Evolutionary conservation across 2,797 vertebrate species (phyloP).

Genomic region (Neosilurus hyrtlii): DNA sequence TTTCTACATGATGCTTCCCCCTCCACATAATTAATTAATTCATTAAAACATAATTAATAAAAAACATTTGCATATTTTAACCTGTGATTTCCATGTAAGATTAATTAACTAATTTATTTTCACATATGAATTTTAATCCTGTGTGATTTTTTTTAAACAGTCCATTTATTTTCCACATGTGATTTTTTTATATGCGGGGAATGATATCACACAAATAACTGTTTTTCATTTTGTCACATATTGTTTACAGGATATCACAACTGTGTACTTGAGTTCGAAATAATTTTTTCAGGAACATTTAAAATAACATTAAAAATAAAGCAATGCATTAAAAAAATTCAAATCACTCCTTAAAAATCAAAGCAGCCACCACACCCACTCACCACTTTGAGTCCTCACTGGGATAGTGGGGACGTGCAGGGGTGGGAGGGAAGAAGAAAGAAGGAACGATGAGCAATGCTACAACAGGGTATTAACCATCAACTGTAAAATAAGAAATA

Average conservation of each 20-base stretch:
- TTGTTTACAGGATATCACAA: neutral
- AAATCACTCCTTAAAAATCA: neutral
- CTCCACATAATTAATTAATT: too few relatives aligned
- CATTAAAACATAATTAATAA: too few relatives aligned
- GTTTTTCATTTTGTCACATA: neutral
- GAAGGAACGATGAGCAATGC: neutral
- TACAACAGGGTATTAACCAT: neutral
- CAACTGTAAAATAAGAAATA: too few relatives aligned
- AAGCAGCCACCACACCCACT: slow-evolving; percentile 9
- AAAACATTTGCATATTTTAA: neutral
- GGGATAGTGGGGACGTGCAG: slow-evolving; percentile 24
- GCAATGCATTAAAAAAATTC: neutral
- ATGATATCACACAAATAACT: neutral
- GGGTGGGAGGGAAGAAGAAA: slow-evolving; percentile 13
- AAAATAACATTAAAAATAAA: neutral
- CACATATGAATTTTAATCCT: too few relatives aligned
- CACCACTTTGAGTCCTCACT: slow-evolving; percentile 61
- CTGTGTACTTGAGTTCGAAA: neutral
- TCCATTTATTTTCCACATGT: neutral
- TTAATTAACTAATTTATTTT: neutral
- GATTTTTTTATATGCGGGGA: neutral
- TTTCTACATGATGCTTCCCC: too few relatives aligned
- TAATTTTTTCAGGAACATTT: neutral
- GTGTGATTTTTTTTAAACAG: neutral
- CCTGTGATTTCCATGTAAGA: neutral